Percentiles rank a stretch among this genome's conserved stretches.
Conservation (phyloP, 2,888 invertebrate species). For the Amphimallon solstitiale region DNA sequence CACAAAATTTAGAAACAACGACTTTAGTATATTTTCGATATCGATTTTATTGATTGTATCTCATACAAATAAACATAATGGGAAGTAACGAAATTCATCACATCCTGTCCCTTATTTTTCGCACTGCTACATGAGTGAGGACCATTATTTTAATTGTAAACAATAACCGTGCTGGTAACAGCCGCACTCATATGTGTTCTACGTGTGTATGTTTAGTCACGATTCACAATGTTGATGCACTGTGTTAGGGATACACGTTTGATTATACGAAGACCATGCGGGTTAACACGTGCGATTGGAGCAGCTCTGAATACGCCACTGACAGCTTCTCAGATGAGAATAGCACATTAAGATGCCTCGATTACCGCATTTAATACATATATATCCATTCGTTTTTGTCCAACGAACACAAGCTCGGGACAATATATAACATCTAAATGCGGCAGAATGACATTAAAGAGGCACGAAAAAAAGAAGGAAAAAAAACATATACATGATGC, state of each 20-base stretch:
- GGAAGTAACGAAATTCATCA: constrained; percentile 31
- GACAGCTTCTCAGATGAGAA: constrained; percentile 46
- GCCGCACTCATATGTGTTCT: constrained; percentile 5
- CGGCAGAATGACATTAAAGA: not conserved
- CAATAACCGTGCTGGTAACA: constrained; percentile 19
- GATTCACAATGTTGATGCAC: not conserved
- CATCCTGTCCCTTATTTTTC: constrained; percentile 37
- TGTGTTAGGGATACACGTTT: not conserved
- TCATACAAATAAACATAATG: not conserved
- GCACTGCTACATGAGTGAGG: constrained; percentile 21
- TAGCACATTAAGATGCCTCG: constrained; percentile 47
- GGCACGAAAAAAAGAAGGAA: constrained; percentile 12
- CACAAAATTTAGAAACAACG: not conserved
- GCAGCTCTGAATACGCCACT: constrained; percentile 29
- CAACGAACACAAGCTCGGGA: not conserved
- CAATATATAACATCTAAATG: constrained; percentile 14
- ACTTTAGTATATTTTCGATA: not conserved
- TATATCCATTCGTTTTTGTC: constrained; percentile 39
- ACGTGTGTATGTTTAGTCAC: not conserved
- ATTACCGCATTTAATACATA: constrained; percentile 46
- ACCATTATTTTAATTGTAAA: constrained; percentile 37
- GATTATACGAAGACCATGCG: constrained; percentile 26
- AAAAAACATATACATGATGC: constrained; percentile 15
- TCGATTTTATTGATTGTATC: not conserved
- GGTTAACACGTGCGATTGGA: constrained; percentile 36